Conservation (phyloP, 2,113 vertebrate genomes). For the Uria aalge region DNA sequence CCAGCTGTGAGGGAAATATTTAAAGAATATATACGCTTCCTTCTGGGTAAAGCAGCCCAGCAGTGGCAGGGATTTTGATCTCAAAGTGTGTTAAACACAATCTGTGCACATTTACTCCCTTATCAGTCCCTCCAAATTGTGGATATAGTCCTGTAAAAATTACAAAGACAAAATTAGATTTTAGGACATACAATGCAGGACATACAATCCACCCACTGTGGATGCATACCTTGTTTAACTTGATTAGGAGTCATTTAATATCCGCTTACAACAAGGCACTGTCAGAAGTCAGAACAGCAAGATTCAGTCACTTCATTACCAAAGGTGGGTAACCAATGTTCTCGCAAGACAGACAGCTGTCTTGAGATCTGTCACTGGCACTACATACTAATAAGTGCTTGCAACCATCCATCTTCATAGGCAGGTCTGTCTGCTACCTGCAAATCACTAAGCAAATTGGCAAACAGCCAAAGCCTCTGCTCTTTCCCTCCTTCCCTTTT, state of each 20-base stretch:
- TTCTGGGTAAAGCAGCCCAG: neutral
- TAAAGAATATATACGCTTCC: neutral
- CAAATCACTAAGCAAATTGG: neutral
- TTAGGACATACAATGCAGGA: neutral
- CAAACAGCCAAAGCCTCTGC: neutral
- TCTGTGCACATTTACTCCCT: neutral
- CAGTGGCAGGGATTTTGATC: neutral
- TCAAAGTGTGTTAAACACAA: neutral
- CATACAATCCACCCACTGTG: accelerated
- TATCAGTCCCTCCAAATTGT: neutral
- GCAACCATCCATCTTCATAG: neutral
- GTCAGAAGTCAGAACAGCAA: neutral
- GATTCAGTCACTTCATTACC: neutral
- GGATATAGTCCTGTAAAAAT: neutral
- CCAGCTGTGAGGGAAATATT: neutral
- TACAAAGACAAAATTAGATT: neutral
- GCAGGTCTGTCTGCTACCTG: neutral
- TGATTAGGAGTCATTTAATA: neutral
- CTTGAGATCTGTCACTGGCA: neutral
- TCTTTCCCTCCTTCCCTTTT: neutral
- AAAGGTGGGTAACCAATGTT: neutral
- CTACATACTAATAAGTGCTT: neutral
- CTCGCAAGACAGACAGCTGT: accelerated
- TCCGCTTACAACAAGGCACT: neutral
- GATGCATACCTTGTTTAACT: neutral